A percentile compares a stretch with the other conserved stretches of the same genome.
Conservation (phyloP, 2,113 vertebrate species). For the Steatornis caripensis region DNA sequence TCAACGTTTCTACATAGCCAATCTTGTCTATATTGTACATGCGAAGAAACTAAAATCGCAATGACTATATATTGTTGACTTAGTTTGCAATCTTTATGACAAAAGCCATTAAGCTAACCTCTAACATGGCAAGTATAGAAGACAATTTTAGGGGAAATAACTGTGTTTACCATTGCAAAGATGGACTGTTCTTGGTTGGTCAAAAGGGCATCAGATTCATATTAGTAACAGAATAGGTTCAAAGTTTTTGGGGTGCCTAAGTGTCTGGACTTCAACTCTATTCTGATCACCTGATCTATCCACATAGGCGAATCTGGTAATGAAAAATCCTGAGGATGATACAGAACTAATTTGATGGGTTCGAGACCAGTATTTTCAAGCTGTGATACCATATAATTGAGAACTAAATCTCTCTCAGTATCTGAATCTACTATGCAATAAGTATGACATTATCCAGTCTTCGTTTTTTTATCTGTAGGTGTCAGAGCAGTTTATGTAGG, state of each 20-base stretch:
- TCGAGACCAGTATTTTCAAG: neutral
- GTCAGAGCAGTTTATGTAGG: neutral
- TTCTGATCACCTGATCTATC: neutral
- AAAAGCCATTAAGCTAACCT: neutral
- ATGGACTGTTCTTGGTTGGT: neutral
- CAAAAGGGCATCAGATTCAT: neutral
- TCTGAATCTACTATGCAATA: neutral
- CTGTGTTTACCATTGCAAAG: neutral
- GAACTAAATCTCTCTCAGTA: neutral
- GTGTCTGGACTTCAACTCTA: neutral
- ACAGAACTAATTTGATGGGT: neutral
- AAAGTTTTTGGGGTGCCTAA: neutral
- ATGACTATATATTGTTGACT: neutral
- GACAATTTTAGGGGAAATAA: neutral
- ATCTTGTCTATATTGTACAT: neutral
- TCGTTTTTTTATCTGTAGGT: neutral
- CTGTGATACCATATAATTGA: neutral
- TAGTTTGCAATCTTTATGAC: neutral
- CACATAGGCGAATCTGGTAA: neutral
- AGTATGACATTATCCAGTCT: neutral
- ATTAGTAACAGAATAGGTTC: neutral
- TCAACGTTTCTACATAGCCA: neutral
- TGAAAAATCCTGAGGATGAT: neutral
- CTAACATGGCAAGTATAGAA: accelerated
- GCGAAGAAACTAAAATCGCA: neutral